phyloP scores from a whole-genome alignment of 92 coral and sea anemone species.

The Epizoanthus stellaris region DNA sequence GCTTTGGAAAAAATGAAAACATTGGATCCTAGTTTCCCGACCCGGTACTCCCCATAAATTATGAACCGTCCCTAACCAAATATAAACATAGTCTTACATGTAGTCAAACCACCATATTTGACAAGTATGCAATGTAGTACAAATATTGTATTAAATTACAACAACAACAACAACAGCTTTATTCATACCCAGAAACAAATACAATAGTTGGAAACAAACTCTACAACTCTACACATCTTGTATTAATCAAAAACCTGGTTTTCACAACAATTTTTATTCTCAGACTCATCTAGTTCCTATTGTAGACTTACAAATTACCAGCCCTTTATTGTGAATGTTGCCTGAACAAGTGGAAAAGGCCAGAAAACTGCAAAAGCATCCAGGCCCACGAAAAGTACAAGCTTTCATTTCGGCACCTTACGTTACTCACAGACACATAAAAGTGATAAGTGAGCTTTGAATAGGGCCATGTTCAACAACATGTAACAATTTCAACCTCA shows the following conservation, averaged over 20 bases:
- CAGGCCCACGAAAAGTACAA: conserved; percentile 24
- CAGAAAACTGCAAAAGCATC: conserved; percentile 30
- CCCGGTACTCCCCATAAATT: too few species aligned
- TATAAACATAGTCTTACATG: too few species aligned
- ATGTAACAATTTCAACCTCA: background rate
- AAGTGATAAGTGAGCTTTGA: conserved; percentile 44
- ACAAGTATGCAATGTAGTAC: background rate
- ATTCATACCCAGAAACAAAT: too few species aligned
- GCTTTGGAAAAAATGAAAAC: too few species aligned
- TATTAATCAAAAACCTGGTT: background rate
- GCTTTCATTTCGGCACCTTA: conserved; percentile 42
- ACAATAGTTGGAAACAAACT: too few species aligned
- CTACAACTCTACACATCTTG: background rate
- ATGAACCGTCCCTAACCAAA: too few species aligned
- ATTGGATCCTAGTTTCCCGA: too few species aligned
- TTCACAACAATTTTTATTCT: too few species aligned
- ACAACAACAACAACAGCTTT: too few species aligned
- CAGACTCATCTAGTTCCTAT: too few species aligned
- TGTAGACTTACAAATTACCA: too few species aligned
- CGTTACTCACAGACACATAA: conserved; percentile 41
- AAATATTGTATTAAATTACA: background rate
- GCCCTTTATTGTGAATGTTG: background rate
- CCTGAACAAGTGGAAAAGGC: conserved; percentile 1
- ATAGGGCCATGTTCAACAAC: conserved; percentile 32
- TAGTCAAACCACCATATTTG: background rate